Conservation (phyloP, 2,888 invertebrate species). For the Syrphus vitripennis region DNA sequence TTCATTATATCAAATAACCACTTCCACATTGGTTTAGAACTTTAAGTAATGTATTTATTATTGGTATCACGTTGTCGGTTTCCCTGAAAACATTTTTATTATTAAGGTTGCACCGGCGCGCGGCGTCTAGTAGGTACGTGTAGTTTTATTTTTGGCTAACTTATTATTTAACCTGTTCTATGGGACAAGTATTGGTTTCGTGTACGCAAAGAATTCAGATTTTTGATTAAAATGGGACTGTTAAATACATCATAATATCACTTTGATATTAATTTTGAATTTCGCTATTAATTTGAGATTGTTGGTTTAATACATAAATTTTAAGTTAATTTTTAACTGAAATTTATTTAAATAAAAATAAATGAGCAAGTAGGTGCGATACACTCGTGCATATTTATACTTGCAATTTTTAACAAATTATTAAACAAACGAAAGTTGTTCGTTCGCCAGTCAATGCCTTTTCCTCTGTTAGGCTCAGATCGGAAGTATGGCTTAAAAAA, state of each 20-base stretch:
- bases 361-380: background rate
- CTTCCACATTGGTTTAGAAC: constrained; percentile 23
- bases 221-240: too few species aligned
- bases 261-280: background rate
- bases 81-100: constrained; percentile 17
- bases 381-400: background rate
- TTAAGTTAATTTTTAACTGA: too few species aligned
- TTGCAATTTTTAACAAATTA: background rate
- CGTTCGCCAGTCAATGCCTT: constrained; percentile 5
- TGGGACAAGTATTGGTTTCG: background rate
- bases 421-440: constrained; percentile 17
- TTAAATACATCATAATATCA: too few species aligned
- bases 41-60: constrained; percentile 7
- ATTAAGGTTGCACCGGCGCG: background rate
- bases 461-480: background rate
- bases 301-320: too few species aligned
- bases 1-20: constrained; percentile 12
- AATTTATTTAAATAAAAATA: too few species aligned
- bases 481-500: constrained; percentile 6
- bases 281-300: too few species aligned
- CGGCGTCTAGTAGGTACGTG: background rate
- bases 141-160: constrained; percentile 1
- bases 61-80: constrained; percentile 21
- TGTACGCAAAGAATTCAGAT: background rate
- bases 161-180: background rate